Evolutionary conservation across 2,888 invertebrate species (phyloP).

Genomic region (Cataglyphis cursor): DNA sequence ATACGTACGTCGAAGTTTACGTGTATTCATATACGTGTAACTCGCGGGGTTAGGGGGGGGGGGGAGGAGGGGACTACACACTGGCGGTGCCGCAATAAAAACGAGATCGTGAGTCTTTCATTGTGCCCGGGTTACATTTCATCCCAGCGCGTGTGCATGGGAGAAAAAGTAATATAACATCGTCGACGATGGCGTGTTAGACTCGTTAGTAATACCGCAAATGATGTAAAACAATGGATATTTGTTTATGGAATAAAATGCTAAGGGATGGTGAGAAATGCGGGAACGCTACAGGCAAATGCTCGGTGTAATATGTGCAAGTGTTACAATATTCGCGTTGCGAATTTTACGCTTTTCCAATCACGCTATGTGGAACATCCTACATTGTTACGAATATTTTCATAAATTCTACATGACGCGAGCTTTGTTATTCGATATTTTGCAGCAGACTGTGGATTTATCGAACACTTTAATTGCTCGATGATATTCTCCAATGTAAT

Average conservation of each 20-base stretch:
- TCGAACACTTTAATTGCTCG: slow-evolving; percentile 7
- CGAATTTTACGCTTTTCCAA: slow-evolving; percentile 1
- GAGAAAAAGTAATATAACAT: slow-evolving; percentile 53
- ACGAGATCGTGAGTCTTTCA: slow-evolving; percentile 64
- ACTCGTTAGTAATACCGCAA: slow-evolving; percentile 29
- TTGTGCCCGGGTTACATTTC: slow-evolving; percentile 58
- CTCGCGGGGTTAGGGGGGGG: too few relatives aligned
- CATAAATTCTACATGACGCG: slow-evolving; percentile 17
- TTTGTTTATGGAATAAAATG: slow-evolving; percentile 31
- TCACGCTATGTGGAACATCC: background rate
- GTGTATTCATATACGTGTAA: slow-evolving; percentile 60
- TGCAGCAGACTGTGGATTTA: slow-evolving; percentile 9
- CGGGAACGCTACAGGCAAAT: background rate
- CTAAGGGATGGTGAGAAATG: background rate
- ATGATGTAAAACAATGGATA: slow-evolving; percentile 37
- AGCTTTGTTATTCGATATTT: slow-evolving; percentile 29
- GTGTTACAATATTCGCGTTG: background rate
- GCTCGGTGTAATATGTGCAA: background rate
- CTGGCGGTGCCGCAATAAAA: slow-evolving; percentile 68
- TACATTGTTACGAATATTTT: slow-evolving; percentile 12
- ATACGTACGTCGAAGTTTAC: slow-evolving; percentile 55
- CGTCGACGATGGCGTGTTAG: slow-evolving; percentile 1
- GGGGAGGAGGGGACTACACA: background rate
- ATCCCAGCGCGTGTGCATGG: slow-evolving; percentile 44
- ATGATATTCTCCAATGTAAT: background rate